Evolutionary conservation across 2,888 invertebrate genomes (phyloP), one percentile per base, ranked within the genome.

Genomic region (Lapara coniferarum): DNA sequence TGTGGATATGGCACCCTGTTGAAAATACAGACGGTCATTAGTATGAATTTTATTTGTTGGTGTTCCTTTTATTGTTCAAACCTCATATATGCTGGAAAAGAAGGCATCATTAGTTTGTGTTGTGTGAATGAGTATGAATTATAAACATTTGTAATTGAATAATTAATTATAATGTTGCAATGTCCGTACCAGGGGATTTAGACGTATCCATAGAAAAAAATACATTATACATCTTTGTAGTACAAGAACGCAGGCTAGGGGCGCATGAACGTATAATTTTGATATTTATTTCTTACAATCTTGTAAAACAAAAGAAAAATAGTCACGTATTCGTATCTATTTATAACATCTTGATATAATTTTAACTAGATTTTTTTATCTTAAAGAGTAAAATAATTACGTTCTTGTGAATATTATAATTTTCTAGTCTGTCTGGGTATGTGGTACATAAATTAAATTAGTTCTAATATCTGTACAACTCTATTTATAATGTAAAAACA

Each of bases 11-110:
- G 83, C 77, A 83, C 81, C 92, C 92, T 92, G 92, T 90, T 91
- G 92, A 91, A 92, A 92, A 91, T 85, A 91, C 86, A 93, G 85
- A 91, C 82, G 86, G 74, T 80, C 81, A 92, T 92, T 93, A 92
- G 92, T 92, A 88, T 86, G 80, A 83, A 73, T 82, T 77, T 77
- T 80, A 80, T 73, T 74, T 79, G 75, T 74, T 75, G 74, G 76
- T 76, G 76, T 72, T 77, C 76, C 76, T 73, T 74, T 75, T 74
- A 75, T 74, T 76, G 25, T 71, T 76, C 86, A 86, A 84, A 89
- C 87, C 85, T 87, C 73, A 71, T 14, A 67, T 57, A 66, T 8
- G 86, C 91, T 91, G 91, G 58, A 91, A 91, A 69, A 73, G 71
- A 89, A 85, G 0, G 10, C 37, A 58, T 66, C n/a, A 84, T 81